These are phyloP conservation scores for Nyctereutes procyonoides DNA, from an alignment of 2,113 vertebrate species.

Conservation along the genomic window DNA sequence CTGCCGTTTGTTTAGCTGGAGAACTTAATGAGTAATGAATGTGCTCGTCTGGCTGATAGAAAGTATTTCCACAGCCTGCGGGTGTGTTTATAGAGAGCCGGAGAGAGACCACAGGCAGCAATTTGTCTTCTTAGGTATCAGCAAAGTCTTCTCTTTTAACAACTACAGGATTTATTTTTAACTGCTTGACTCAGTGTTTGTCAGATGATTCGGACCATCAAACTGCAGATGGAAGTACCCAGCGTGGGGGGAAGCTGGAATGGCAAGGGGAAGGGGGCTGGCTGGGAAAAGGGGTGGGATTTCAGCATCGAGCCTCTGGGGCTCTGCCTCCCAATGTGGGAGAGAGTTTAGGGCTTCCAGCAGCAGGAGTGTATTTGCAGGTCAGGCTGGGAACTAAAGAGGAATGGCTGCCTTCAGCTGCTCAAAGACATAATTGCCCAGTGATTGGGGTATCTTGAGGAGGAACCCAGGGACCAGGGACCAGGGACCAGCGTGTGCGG, in stretches of 20 bases:
- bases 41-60: conserved; percentile 51
- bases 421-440: neutral
- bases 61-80: conserved; percentile 71
- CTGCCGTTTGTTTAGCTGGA: conserved; percentile 59
- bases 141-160: conserved; percentile 83
- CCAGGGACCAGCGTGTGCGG: neutral
- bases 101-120: conserved; percentile 60
- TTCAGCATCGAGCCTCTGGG: conserved; percentile 62
- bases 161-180: conserved; percentile 90
- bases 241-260: conserved; percentile 79
- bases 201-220: conserved; percentile 87
- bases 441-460: neutral
- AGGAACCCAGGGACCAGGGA: neutral
- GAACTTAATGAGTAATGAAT: conserved; percentile 70
- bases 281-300: conserved; percentile 84
- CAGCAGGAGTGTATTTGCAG: conserved; percentile 53
- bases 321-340: conserved; percentile 70
- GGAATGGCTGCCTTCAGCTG: conserved; percentile 73
- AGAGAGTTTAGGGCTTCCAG: conserved; percentile 66
- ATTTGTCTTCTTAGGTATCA: conserved; percentile 82
- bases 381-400: conserved; percentile 62
- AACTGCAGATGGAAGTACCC: conserved; percentile 74
- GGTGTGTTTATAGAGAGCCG: conserved; percentile 53
- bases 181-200: conserved; percentile 88
- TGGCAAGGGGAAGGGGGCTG: conserved; percentile 78